These are phyloP conservation scores for Centropristis striata DNA, from an alignment of 2,113 vertebrate genomes.

Conservation along the genomic window DNA sequence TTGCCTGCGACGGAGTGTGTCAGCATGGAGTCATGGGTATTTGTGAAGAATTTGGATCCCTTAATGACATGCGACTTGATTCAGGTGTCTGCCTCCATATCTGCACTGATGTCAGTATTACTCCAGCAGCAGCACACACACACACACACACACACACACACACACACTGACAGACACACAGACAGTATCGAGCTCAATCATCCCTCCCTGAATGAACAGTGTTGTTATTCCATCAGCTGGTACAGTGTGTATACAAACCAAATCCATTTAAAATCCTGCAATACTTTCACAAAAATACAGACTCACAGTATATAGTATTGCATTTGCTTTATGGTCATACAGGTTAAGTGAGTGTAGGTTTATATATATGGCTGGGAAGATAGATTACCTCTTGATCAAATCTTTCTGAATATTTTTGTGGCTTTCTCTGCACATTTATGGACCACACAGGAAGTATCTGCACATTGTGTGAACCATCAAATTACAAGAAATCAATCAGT, in stretches of 20 bases:
- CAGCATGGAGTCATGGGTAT: constrained; percentile 67
- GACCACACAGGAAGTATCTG: constrained; percentile 8
- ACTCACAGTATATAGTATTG: constrained; percentile 51
- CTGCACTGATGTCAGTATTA: constrained; percentile 79
- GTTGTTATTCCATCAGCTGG: constrained; percentile 78
- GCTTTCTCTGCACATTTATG: constrained; percentile 19
- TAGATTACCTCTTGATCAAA: constrained; percentile 45
- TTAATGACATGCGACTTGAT: constrained; percentile 77
- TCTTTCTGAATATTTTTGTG: constrained; percentile 26
- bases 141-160: constrained; percentile 25
- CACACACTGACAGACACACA: constrained; percentile 33
- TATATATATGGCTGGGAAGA: constrained; percentile 40
- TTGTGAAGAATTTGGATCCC: constrained; percentile 71
- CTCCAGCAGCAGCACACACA: constrained; percentile 37
- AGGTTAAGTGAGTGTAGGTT: constrained; percentile 71
- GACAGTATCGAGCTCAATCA: constrained; percentile 72
- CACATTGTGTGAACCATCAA: no score
- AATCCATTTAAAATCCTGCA: constrained; percentile 77
- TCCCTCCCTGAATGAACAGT: constrained; percentile 71
- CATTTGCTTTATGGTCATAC: constrained; percentile 69
- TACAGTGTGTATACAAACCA: constrained; percentile 73
- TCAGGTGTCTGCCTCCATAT: constrained; percentile 78
- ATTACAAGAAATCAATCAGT: no score
- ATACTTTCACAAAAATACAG: constrained; percentile 64
- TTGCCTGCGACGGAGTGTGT: constrained; percentile 53